Evolutionary conservation across 2,888 invertebrate species (phyloP), one percentile per base, ranked within the genome.

Genomic region (Thera britannica): DNA sequence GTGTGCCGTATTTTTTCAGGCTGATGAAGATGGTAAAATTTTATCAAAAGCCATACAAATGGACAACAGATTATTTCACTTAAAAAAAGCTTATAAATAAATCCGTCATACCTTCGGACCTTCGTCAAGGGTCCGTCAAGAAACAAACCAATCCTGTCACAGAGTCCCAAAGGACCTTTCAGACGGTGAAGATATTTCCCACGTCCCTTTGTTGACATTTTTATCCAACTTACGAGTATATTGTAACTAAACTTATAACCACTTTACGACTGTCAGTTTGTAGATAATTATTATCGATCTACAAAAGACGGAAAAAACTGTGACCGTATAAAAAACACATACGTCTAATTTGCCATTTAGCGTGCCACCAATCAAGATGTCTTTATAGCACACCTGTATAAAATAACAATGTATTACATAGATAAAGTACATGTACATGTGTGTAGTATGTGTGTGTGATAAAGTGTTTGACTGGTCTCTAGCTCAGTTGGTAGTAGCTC

Each of bases 121-220:
- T 65, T 62, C 68, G 62, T 68, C 68, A 58, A 23, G 58, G 49
- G 57, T 56, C 56, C 58, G 59, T 62, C 54, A 55, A 54, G 46
- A 8, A n/a, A 58, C 64, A 44, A 54, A 57, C 52, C 66, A 66
- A 58, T 49, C n/a, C 12, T 51, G 51, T 51, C 51, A 51, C 51
- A 7, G 51, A 23, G 7, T 51, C 51, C 23, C 51, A 23, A 23
- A 23, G 23, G 51, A 51, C 7, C 7, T 51, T 51, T 51, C 49
- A n/a, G 49, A 49, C 23, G 5, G 23, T 2, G 7, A 23, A 12
- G 51, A 23, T 12, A 51, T 51, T 51, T 51, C 23, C 23, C 23
- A 7, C 12, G 2, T 51, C 51, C 2, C 2, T 12, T 23, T 23
- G 51, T 49, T 51, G 12, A 51, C 23, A 6, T 51, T 23, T 51